Base-by-base conservation (phyloP, 2,888 invertebrate genomes). In the Eupithecia abbreviata region DNA sequence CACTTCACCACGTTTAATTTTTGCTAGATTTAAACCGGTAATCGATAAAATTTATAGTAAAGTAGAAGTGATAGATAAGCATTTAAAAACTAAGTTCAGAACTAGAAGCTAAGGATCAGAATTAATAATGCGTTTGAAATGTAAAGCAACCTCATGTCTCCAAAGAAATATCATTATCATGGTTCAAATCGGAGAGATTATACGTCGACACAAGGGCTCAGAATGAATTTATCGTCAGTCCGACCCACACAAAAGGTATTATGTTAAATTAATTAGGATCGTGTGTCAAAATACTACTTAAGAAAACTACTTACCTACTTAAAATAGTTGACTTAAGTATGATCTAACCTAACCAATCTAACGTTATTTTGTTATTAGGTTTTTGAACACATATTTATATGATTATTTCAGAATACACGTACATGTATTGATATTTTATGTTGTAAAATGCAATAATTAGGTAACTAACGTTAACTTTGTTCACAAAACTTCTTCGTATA, bases 181-280 rank as follows among this genome's bases (percentile, higher is more conserved):
- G 85, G 86, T 88, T 86, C 83, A 84, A 86, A 87, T 85, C 84
- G 85, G 84, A 87, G 80, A 85, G 89, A 89, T 92, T 89, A 90
- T 73, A 71, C 84, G 81, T 87, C 88, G 85, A 86, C 85, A 84
- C 82, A 83, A 78, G 80, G 83, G 82, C 85, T 88, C 88, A 84
- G 79, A 85, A 84, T 82, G 85, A 86, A 85, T 86, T 84, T 83
- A 87, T 85, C 83, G 84, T 85, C 86, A 86, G 82, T 84, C 83
- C 84, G 84, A 86, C 81, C 84, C 82, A 82, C 85, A 90, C 89
- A 91, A 93, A 92, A 88, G 88, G 90, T 84, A 90, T 93, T 89
- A 93, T 88, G 87, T 89, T 89, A 88, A 90, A 92, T 92, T 93
- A 93, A 94, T 94, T 93, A 91, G 91, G 88, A 90, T 90, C 88